Evolutionary conservation across 2,888 invertebrate genomes (phyloP).

Genomic region (Lasioglossum villosulum): DNA sequence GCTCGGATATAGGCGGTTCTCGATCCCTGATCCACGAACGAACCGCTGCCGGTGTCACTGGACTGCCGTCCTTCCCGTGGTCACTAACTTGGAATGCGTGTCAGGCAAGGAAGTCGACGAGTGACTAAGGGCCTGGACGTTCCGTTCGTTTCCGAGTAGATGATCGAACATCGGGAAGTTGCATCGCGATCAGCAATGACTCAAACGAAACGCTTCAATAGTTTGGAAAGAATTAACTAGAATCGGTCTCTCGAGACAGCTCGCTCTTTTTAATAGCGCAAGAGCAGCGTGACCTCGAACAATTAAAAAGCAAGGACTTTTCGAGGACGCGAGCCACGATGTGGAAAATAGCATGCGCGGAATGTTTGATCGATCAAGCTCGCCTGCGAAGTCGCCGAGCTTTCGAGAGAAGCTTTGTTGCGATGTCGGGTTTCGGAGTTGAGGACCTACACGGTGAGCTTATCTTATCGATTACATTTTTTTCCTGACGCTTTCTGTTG

Average conservation of each 20-base stretch:
- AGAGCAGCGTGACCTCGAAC: neutral
- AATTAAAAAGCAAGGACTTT: neutral
- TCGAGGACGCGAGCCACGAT: neutral
- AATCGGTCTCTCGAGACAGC: neutral
- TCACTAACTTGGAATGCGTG: conserved; percentile 41
- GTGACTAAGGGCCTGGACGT: neutral
- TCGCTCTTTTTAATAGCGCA: neutral
- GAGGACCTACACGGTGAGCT: conserved; percentile 25
- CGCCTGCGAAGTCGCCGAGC: neutral
- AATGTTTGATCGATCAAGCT: conserved; percentile 57
- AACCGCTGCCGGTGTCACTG: conserved; percentile 37
- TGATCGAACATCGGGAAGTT: neutral
- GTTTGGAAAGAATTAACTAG: neutral
- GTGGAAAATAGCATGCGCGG: neutral
- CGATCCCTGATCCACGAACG: conserved; percentile 20
- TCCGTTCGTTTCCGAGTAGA: neutral
- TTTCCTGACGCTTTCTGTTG: neutral
- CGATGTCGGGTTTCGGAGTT: neutral
- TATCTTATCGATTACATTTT: neutral
- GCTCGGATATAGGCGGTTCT: conserved; percentile 13
- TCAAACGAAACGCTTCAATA: neutral
- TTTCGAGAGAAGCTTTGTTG: neutral
- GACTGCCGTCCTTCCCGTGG: conserved; percentile 41
- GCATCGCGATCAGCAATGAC: neutral
- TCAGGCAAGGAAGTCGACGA: neutral